Evolutionary conservation across 2,113 vertebrate genomes (phyloP).

Genomic region (Phyllostomus hastatus): DNA sequence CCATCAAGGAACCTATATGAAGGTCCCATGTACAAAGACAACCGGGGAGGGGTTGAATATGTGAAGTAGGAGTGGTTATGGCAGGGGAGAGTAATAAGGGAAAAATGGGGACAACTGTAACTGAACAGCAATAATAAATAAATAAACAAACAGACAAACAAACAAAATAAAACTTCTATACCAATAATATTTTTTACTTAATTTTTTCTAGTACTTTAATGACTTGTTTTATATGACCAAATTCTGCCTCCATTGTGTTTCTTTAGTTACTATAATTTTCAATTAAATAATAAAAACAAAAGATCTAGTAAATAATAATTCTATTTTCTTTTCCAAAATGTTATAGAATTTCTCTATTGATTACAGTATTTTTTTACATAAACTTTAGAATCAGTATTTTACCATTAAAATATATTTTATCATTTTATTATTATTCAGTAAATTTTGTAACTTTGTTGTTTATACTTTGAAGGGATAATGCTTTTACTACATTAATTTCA

Average conservation of each 20-base stretch:
- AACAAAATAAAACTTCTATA: not conserved
- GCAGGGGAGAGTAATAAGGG: too few relatives aligned
- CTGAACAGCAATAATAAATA: too few relatives aligned
- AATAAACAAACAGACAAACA: not conserved
- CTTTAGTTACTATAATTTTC: not conserved
- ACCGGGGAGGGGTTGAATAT: too few relatives aligned
- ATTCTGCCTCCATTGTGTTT: not conserved
- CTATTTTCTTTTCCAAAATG: not conserved
- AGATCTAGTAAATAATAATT: not conserved
- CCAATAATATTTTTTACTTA: not conserved
- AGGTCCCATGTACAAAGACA: too few relatives aligned
- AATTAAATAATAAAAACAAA: slow-evolving; percentile 10
- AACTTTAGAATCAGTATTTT: not conserved
- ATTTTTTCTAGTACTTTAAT: not conserved
- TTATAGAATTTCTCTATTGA: not conserved
- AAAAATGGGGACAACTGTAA: too few relatives aligned
- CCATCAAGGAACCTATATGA: too few relatives aligned
- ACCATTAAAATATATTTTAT: not conserved
- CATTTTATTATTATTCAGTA: not conserved
- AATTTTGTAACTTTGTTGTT: not conserved
- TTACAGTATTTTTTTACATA: not conserved
- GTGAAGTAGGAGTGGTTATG: too few relatives aligned
- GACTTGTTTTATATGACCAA: not conserved
- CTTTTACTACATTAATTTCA: not conserved
- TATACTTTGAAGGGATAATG: not conserved